Base-by-base conservation (phyloP, 2,113 vertebrate species). In the Tauraco erythrolophus region DNA sequence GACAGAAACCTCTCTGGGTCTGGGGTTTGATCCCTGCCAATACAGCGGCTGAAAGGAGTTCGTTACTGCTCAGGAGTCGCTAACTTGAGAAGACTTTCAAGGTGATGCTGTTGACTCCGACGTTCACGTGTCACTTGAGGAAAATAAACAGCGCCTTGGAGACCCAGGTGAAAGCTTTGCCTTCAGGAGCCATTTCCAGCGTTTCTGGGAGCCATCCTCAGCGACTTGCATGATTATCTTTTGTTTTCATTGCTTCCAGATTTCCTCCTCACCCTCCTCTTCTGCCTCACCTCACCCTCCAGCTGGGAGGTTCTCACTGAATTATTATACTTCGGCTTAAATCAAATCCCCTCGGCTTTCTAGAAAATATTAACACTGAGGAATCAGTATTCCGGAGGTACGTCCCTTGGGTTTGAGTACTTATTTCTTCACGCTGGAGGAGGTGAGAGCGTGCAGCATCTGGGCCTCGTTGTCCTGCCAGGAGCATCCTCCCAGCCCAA, bases 331-430 rank as follows among this genome's bases (percentile, higher is more conserved):
- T 83, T 45, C 82, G 68, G 53, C 39, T 95, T 92, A 79, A 79
- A 94, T 92, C 81, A 85, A 56, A 77, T 82, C 1, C 0, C 72
- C 57, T 77, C n/a, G 60, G 39, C 72, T 92, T 69, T 82, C 68
- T 37, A 72, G 89, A 71, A 77, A 61, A 69, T 92, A 70, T 53
- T 39, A 70, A 35, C 54, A 17, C 4, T 3, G 6, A 41, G 81
- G 83, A 77, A 95, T 96, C 72, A n/a, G 78, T 72, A 88, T 94
- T 88, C 92, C n/a, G 57, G 76, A 91, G 72, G 39, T 65, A 43
- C 71, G 9, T 2, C 31, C 45, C 79, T 85, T 69, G 53, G 58
- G 66, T 43, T 51, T 62, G 61, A 89, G 70, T 45, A 30, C 21
- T 76, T 76, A 28, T 65, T 94, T 88, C 48, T 69, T 76, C 68